Evolutionary conservation across 2,113 vertebrate species (phyloP).

Genomic region (Stigmatopora nigra): DNA sequence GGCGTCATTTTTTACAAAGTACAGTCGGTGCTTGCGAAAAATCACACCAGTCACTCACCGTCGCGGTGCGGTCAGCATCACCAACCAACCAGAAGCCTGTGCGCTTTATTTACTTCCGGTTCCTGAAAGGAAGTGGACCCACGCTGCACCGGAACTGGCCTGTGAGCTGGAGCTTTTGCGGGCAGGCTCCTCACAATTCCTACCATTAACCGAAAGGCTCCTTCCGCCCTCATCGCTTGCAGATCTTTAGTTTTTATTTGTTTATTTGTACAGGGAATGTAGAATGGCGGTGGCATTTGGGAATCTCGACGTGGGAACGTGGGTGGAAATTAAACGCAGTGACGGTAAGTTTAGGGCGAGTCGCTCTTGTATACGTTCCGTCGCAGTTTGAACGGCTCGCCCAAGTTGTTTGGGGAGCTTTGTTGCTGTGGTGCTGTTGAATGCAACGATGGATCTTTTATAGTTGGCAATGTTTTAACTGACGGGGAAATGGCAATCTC

Average conservation of each 20-base stretch:
- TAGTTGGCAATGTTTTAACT: slow-evolving; percentile 27
- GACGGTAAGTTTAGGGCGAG: slow-evolving; percentile 78
- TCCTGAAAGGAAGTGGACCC: slow-evolving; percentile 1
- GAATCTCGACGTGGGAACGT: slow-evolving; percentile 87
- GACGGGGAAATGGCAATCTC: slow-evolving; percentile 14
- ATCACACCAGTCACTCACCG: background rate
- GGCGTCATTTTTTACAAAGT: background rate
- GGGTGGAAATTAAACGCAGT: slow-evolving; percentile 93
- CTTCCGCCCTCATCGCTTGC: slow-evolving; percentile 13
- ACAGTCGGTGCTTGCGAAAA: background rate
- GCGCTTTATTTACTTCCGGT: slow-evolving; percentile 3
- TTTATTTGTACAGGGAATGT: slow-evolving; percentile 64
- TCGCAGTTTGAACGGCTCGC: slow-evolving; percentile 11
- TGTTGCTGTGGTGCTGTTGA: slow-evolving; percentile 53
- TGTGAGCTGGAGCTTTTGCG: slow-evolving; percentile 2
- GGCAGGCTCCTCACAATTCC: background rate
- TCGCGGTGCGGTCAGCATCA: background rate
- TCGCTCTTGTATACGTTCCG: slow-evolving; percentile 12
- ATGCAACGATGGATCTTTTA: slow-evolving; percentile 45
- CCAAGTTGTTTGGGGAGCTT: slow-evolving; percentile 53
- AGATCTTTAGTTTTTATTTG: slow-evolving; percentile 20
- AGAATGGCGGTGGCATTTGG: slow-evolving; percentile 87
- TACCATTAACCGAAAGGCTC: slow-evolving; percentile 18
- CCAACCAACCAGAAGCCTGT: background rate
- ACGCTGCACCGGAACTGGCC: slow-evolving; percentile 8